Conservation (phyloP, 2,797 vertebrate species). For the Gymnoscopelus microlampas region DNA sequence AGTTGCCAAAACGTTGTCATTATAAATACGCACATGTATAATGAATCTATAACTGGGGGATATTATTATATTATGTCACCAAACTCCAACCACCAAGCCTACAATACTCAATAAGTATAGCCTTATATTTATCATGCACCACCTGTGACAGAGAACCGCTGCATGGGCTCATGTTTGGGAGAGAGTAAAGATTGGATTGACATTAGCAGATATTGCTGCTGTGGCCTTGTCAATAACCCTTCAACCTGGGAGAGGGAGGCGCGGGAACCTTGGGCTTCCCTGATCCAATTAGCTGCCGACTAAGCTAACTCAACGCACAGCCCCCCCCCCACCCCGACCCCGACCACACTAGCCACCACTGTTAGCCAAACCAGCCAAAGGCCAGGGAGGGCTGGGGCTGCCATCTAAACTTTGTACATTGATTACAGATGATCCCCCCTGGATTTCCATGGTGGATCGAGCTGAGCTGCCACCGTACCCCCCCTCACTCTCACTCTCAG, state of each 20-base stretch:
- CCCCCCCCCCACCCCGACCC: too few species aligned
- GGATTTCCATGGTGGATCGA: slow-evolving; percentile 64
- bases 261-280: slow-evolving; percentile 61
- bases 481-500: not conserved
- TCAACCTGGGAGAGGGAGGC: slow-evolving; percentile 55
- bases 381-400: slow-evolving; percentile 63
- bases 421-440: slow-evolving; percentile 75
- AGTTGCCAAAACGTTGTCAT: too few species aligned
- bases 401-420: slow-evolving; percentile 77
- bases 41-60: too few species aligned
- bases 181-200: slow-evolving; percentile 54
- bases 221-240: slow-evolving; percentile 71
- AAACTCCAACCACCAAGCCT: too few species aligned
- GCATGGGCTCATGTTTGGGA: slow-evolving; percentile 39
- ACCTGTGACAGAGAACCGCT: slow-evolving; percentile 14
- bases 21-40: too few species aligned
- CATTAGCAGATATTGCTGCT: slow-evolving; percentile 63
- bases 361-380: slow-evolving; percentile 58
- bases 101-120: slow-evolving; percentile 4
- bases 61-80: too few species aligned
- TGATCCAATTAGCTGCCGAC: slow-evolving; percentile 74
- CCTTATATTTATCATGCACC: slow-evolving; percentile 23
- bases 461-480: slow-evolving; percentile 53
- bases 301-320: slow-evolving; percentile 61
- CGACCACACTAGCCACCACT: slow-evolving; percentile 40